Base-by-base conservation (phyloP, 2,113 vertebrate species). In the Gopherus evgoodei region DNA sequence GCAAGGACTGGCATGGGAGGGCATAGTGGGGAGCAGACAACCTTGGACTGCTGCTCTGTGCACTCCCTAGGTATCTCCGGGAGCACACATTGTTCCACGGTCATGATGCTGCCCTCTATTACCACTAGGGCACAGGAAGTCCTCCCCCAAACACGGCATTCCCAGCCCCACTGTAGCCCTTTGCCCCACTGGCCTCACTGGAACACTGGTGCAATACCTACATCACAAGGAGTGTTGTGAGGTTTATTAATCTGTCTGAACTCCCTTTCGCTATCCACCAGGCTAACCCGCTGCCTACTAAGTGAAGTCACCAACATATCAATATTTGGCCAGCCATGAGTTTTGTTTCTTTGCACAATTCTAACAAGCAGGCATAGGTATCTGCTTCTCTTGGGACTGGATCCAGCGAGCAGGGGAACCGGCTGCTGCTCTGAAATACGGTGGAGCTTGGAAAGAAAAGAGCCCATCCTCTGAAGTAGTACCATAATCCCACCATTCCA, bases 271-370 rank as follows among this genome's bases (percentile, higher is more conserved):
- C 11, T 35, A 54, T 50, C 19, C 38, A 42, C 38, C n/a, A 24
- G 72, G 38, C 69, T 22, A 38, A 38, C 35, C 19, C 5, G 9
- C 69, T 75, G 17, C 38, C 69, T 75, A 42, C 24, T 42, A 19
- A 75, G 24, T 42, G n/a, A 65, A 35, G 62, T 65, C 31, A 65
- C 6, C 69, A 75, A 24, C 10, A 42, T 75, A 24, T 2, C 38
- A 75, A 11, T n/a, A 35, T n/a, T 81, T 22, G 25, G 12, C 50
- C 9, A 22, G 54, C 56, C 19, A 21, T 21, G 9, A 5, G 52
- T 1, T 5, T 0, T 4, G 4, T n/a, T 50, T 29, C 54, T 29
- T 27, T 8, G 29, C 5, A 4, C 21, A 38, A 9, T 16, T 53
- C 27, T 10, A 27, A 57, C 86, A 49, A 76, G 16, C 0, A 0